These are phyloP conservation scores for Strix occidentalis DNA, from an alignment of 2,797 vertebrate genomes.

Conservation along the genomic window DNA sequence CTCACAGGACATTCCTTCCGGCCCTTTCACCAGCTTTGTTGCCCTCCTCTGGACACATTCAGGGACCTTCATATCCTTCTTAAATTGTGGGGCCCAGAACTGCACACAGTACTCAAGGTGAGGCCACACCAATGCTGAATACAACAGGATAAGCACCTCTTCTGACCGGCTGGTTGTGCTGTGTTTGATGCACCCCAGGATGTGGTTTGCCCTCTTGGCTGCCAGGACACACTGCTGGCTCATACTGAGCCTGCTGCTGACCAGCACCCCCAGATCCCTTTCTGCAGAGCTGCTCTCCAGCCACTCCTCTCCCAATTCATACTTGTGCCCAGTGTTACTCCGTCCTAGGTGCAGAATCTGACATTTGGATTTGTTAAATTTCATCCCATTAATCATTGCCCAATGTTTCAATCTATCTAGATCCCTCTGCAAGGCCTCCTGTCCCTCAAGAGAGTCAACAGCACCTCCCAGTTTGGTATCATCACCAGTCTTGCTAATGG, in stretches of 20 bases:
- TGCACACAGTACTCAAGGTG: too few species aligned
- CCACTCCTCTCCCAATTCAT: background rate
- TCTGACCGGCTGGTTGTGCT: too few species aligned
- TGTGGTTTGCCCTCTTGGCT: background rate
- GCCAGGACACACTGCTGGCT: background rate
- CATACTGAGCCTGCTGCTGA: too few species aligned
- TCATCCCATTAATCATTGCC: background rate
- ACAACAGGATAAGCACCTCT: too few species aligned
- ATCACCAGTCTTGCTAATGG: background rate
- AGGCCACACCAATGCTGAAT: too few species aligned
- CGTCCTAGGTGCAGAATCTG: rapidly evolving
- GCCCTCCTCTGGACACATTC: too few species aligned
- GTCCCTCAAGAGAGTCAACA: background rate
- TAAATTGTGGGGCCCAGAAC: too few species aligned
- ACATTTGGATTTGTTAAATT: background rate
- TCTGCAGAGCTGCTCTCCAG: background rate
- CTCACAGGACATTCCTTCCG: too few species aligned
- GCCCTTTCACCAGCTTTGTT: too few species aligned
- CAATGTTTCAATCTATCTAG: background rate
- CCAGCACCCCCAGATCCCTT: background rate
- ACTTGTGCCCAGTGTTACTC: background rate
- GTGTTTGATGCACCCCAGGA: background rate
- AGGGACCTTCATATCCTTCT: too few species aligned
- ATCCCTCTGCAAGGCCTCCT: background rate
- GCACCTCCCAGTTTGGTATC: background rate